A percentile compares a stretch with the other conserved stretches of the same genome.
phyloP scores from a whole-genome alignment of 1,140 invertebrate genomes.

The Hyposmocoma kahamanoa region DNA sequence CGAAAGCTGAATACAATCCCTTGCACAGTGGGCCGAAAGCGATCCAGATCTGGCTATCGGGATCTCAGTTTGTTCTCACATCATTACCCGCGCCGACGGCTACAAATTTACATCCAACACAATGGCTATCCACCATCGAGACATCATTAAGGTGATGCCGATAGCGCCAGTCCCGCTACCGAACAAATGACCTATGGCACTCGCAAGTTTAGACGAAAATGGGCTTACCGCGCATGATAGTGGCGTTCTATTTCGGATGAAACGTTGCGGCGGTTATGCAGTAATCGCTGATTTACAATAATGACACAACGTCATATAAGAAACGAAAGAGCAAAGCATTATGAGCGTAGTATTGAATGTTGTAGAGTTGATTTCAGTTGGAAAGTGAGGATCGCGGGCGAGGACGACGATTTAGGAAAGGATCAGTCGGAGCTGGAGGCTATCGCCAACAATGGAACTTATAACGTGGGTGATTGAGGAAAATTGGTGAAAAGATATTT shows the following conservation, averaged over 20 bases:
- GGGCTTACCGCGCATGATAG: constrained; percentile 17
- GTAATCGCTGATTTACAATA: constrained; percentile 14
- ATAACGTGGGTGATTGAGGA: constrained; percentile 59
- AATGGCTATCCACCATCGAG: constrained; percentile 72
- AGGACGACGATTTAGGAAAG: constrained; percentile 37
- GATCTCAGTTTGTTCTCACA: constrained; percentile 73
- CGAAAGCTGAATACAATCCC: constrained; percentile 40
- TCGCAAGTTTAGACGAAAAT: constrained; percentile 14
- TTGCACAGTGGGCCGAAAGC: constrained; percentile 39
- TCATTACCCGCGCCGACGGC: constrained; percentile 73
- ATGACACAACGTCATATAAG: constrained; percentile 66
- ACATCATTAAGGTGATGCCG: constrained; percentile 73
- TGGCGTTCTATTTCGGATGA: constrained; percentile 13
- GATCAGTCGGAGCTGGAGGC: constrained; percentile 50
- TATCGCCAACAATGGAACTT: constrained; percentile 61
- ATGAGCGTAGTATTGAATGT: constrained; percentile 32
- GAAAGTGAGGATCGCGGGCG: constrained; percentile 14
- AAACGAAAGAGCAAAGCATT: constrained; percentile 32
- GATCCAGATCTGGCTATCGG: constrained; percentile 68
- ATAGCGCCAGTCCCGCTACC: constrained; percentile 52
- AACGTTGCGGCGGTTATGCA: constrained; percentile 28
- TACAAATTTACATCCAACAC: constrained; percentile 73
- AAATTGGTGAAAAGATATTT: constrained; percentile 47
- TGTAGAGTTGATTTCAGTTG: constrained; percentile 38
- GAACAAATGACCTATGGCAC: constrained; percentile 32